These are phyloP conservation scores for Drosophila merina DNA, from an alignment of 2,888 invertebrate species.

Conservation along the genomic window DNA sequence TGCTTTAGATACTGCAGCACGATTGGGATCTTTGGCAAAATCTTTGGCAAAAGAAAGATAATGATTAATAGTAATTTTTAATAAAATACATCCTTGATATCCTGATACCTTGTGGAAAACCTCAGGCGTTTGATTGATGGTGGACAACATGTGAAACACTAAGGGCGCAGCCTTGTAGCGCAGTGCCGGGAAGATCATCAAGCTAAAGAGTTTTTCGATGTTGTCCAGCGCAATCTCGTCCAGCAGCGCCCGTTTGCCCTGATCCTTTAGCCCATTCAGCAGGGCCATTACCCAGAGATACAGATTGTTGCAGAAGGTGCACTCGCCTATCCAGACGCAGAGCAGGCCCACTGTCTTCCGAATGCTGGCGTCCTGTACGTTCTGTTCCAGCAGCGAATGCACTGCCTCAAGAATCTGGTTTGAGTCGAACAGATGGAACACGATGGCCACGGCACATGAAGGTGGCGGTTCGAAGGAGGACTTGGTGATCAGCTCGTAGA, in stretches of 20 bases:
- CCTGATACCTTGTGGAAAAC: slow-evolving; percentile 86
- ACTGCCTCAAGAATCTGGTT: slow-evolving; percentile 81
- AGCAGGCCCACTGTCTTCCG: slow-evolving; percentile 87
- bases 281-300: slow-evolving; percentile 88
- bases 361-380: slow-evolving; percentile 84
- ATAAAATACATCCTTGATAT: too few species aligned
- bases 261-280: slow-evolving; percentile 87
- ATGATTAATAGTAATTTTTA: too few species aligned
- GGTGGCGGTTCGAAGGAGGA: slow-evolving; percentile 65
- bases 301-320: slow-evolving; percentile 87
- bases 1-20: slow-evolving; percentile 86
- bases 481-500: slow-evolving; percentile 79
- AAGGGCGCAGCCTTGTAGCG: slow-evolving; percentile 87
- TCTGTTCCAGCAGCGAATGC: slow-evolving; percentile 69
- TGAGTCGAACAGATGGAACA: slow-evolving; percentile 80
- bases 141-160: slow-evolving; percentile 87
- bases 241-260: slow-evolving; percentile 85
- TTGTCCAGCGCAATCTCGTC: slow-evolving; percentile 87
- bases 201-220: slow-evolving; percentile 86
- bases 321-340: slow-evolving; percentile 88
- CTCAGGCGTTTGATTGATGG: slow-evolving; percentile 86
- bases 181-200: slow-evolving; percentile 85
- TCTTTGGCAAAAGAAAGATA: slow-evolving; percentile 25
- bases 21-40: slow-evolving; percentile 84
- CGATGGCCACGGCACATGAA: slow-evolving; percentile 81